Base-by-base conservation (phyloP, 2,113 vertebrate genomes). In the Pelodiscus sinensis region DNA sequence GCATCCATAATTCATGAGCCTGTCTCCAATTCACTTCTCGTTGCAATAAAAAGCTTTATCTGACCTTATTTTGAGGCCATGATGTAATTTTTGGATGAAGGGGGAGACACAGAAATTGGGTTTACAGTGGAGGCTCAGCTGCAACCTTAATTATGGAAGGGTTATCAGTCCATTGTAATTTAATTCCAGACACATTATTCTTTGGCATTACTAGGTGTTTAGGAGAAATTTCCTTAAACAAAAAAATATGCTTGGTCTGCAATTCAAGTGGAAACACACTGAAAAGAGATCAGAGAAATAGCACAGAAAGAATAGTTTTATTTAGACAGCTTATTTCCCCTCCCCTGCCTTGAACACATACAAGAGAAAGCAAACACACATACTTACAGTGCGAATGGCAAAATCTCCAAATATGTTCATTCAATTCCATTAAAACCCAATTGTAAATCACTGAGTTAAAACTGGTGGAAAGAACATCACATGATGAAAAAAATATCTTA, bases 11-110 rank as follows among this genome's bases (percentile, higher is more conserved):
- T 88, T 89, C 95, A 95, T 85, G 85, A 94, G 75, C 44, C 9
- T 24, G 54, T 92, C 90, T 88, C 85, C 93, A 96, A 96, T 92
- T 96, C 85, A 93, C 68, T 97, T 94, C 77, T 85, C 83, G 52
- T 81, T 93, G 87, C 81, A 57, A 89, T 95, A 90, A 68, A 93
- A 92, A 91, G 94, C 31, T 65, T 75, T 85, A 86, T 85, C 94
- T 94, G 93, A 95, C 93, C 71, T 94, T 95, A 90, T 96, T 94
- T 35, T 1, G 1, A 86, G 75, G 68, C 18, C 90, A 89, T n/a
- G n/a, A 82, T 79, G 79, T 92, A 35, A 0, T 0, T 62, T 3
- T 19, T 7, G 27, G 31, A 7, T 5, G 31, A n/a, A n/a, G 31
- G 31, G 31, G 65, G 16, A 68, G 65, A 68, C 65, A n/a, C 14